Conservation (phyloP, 2,113 vertebrate species). For the Rutilus rutilus region DNA sequence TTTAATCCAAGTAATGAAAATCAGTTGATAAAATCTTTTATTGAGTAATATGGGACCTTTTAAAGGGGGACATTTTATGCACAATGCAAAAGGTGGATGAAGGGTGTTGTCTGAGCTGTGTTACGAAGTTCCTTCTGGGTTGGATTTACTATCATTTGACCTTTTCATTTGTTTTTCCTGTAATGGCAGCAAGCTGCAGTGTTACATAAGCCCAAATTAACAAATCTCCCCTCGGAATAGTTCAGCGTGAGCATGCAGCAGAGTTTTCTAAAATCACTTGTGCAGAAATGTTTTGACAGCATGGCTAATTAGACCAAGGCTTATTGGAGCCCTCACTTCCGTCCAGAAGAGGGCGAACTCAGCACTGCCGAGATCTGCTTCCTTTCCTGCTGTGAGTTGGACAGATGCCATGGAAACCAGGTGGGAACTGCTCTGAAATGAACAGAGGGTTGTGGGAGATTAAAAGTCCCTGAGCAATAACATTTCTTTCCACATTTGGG, state of each 20-base stretch:
- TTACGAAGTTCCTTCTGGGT: neutral
- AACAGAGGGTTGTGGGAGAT: constrained; percentile 62
- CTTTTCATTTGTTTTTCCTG: constrained; percentile 16
- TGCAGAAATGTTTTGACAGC: constrained; percentile 69
- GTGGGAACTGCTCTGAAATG: constrained; percentile 58
- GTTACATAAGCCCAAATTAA: constrained; percentile 50
- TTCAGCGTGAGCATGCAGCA: constrained; percentile 22
- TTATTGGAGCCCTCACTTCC: constrained; percentile 73
- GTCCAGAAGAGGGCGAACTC: constrained; percentile 77
- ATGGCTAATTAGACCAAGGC: constrained; percentile 67
- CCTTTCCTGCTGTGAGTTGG: constrained; percentile 78
- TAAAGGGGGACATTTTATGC: neutral
- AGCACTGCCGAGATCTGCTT: constrained; percentile 69
- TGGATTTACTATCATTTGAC: constrained; percentile 22
- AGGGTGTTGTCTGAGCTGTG: neutral
- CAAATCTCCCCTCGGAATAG: constrained; percentile 26
- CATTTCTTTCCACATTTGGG: constrained; percentile 43
- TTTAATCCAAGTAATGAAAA: neutral
- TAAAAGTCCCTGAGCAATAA: constrained; percentile 54
- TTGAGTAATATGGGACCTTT: neutral
- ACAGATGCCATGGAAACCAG: constrained; percentile 67
- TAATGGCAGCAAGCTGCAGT: constrained; percentile 26
- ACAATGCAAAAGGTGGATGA: neutral
- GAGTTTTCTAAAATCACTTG: constrained; percentile 23
- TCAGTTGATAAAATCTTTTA: neutral